Conservation (phyloP, 1,140 invertebrate genomes). For the Pteromalus puparum region DNA sequence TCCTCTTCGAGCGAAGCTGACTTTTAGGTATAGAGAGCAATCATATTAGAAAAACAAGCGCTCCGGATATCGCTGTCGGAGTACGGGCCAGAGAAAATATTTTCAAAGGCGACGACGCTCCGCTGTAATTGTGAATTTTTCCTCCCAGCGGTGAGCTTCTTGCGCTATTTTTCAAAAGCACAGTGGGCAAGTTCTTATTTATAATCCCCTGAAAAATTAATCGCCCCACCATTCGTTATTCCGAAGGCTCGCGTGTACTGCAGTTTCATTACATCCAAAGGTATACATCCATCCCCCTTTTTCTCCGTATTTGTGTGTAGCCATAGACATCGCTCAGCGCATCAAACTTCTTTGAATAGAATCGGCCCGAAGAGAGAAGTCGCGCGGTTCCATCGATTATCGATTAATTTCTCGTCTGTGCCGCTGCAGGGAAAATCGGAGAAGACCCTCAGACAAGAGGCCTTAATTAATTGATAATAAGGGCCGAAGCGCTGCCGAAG, state of each 20-base stretch:
- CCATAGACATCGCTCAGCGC: background rate
- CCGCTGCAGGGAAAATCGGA: background rate
- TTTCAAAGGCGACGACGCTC: background rate
- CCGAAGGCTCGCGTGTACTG: background rate
- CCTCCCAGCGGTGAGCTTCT: background rate
- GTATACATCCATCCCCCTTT: background rate
- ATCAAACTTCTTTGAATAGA: background rate
- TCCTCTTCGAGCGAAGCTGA: background rate
- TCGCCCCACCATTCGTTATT: background rate
- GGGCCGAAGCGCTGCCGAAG: background rate
- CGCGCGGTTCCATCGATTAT: background rate
- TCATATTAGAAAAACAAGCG: background rate
- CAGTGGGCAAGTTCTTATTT: background rate
- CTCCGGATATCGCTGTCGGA: background rate
- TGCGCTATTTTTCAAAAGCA: background rate
- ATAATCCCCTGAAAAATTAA: background rate
- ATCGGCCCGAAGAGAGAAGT: background rate
- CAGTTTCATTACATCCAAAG: background rate
- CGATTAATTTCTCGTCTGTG: background rate
- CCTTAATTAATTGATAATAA: constrained; percentile 10
- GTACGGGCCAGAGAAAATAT: background rate
- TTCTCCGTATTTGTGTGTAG: too few species aligned
- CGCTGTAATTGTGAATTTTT: background rate
- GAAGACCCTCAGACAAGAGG: background rate
- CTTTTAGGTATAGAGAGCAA: background rate